phyloP scores from a whole-genome alignment of 2,888 invertebrate genomes.

The Ochropleura plecta region DNA sequence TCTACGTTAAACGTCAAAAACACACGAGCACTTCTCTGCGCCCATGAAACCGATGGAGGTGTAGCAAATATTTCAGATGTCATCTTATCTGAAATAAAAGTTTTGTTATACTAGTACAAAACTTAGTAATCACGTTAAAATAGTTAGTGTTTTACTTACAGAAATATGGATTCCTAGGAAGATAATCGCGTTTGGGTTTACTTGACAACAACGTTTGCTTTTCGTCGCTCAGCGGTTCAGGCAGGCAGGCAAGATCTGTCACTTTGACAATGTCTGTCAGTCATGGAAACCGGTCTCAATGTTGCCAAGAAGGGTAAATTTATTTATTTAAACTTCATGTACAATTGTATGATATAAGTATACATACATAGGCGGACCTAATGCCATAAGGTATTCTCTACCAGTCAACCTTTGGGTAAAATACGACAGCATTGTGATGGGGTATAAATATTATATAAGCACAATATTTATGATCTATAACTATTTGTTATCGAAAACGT shows the following conservation, averaged over 20 bases:
- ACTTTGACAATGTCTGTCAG: background rate
- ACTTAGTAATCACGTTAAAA: background rate
- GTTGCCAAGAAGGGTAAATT: constrained; percentile 5
- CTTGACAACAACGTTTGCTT: constrained; percentile 49
- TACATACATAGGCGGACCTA: no score
- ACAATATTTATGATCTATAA: no score
- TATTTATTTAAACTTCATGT: no score
- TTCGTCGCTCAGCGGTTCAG: background rate
- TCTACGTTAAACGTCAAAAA: constrained; percentile 97
- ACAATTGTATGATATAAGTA: no score
- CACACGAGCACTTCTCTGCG: constrained; percentile 95
- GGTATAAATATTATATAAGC: no score
- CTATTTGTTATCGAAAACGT: no score
- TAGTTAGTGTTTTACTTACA: constrained; percentile 42
- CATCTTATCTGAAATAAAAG: constrained; percentile 71
- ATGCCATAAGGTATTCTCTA: no score
- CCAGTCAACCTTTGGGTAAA: no score
- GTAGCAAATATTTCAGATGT: constrained; percentile 71
- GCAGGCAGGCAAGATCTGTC: background rate
- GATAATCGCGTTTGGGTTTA: constrained; percentile 16
- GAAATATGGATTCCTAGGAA: constrained; percentile 28
- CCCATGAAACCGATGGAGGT: constrained; percentile 97
- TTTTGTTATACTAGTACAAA: constrained; percentile 3
- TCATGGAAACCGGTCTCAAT: background rate
- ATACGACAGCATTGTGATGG: no score